A percentile compares a stretch with the other conserved stretches of the same genome.
phyloP scores from a whole-genome alignment of 2,113 vertebrate genomes.

The Pterocles orientalis region DNA sequence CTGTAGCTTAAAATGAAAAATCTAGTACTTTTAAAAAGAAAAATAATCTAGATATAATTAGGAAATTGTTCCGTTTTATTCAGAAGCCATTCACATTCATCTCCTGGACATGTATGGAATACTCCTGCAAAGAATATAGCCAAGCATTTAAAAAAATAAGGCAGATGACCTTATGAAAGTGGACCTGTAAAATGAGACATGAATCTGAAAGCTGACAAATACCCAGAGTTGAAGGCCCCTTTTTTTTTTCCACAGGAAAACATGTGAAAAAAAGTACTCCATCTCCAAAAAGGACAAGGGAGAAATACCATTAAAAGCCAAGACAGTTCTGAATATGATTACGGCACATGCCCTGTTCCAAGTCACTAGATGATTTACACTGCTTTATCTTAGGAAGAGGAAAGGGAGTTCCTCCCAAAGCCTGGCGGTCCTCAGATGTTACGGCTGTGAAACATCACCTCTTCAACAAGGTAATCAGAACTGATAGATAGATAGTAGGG shows the following conservation, averaged over 20 bases:
- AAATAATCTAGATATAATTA: not conserved
- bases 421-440: not conserved
- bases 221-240: not conserved
- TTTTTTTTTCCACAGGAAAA: not conserved
- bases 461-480: not conserved
- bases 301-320: not conserved
- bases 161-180: not conserved
- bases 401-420: not conserved
- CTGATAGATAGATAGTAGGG: not conserved
- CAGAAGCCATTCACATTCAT: not conserved
- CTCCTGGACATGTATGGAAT: not conserved
- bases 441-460: accelerated
- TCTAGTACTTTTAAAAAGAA: not conserved
- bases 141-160: not conserved
- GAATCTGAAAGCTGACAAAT: not conserved
- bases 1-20: not conserved
- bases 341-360: not conserved
- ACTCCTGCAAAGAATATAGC: not conserved
- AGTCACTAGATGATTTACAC: not conserved
- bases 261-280: not conserved
- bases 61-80: not conserved
- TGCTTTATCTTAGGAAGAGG: not conserved
- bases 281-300: not conserved
- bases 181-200: not conserved
- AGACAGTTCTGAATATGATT: not conserved